Percentiles rank a stretch among this genome's conserved stretches.
Evolutionary conservation across 2,113 vertebrate genomes (phyloP).

Genomic region (Thunnus thynnus): DNA sequence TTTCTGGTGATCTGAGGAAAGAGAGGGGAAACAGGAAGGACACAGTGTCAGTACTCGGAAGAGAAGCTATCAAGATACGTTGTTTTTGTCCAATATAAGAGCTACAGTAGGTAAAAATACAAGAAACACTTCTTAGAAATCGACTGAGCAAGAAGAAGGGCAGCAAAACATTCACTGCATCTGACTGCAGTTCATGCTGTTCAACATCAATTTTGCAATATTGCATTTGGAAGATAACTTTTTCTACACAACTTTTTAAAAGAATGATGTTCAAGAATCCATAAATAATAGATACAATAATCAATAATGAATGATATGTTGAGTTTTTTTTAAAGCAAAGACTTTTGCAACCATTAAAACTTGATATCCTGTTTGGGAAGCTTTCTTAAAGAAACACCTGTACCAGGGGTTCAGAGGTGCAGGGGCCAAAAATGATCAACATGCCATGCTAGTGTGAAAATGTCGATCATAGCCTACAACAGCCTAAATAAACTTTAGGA

Average conservation of each 20-base stretch:
- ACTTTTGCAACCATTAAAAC: constrained; percentile 32
- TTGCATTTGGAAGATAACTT: constrained; percentile 5
- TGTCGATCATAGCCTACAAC: too few relatives aligned
- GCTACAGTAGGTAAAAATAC: neutral
- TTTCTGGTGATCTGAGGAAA: constrained; percentile 81
- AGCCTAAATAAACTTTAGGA: too few relatives aligned
- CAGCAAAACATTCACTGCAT: constrained; percentile 3
- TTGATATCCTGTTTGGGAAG: constrained; percentile 16
- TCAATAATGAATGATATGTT: constrained; percentile 32
- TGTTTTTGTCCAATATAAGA: neutral
- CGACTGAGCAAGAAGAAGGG: neutral
- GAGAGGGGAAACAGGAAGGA: constrained; percentile 3
- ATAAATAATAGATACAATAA: neutral
- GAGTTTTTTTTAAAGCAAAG: constrained; percentile 14
- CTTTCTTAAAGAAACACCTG: too few relatives aligned
- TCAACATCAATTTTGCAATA: constrained; percentile 11
- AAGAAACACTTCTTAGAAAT: constrained; percentile 2
- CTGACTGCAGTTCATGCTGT: constrained; percentile 1
- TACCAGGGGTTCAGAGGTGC: too few relatives aligned
- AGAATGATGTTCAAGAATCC: constrained; percentile 6
- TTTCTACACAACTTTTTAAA: constrained; percentile 14
- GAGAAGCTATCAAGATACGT: neutral
- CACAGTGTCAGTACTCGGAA: neutral
- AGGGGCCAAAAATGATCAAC: too few relatives aligned
- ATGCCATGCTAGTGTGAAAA: too few relatives aligned